phyloP scores from a whole-genome alignment of 2,113 vertebrate genomes.

The Chinchilla lanigera region DNA sequence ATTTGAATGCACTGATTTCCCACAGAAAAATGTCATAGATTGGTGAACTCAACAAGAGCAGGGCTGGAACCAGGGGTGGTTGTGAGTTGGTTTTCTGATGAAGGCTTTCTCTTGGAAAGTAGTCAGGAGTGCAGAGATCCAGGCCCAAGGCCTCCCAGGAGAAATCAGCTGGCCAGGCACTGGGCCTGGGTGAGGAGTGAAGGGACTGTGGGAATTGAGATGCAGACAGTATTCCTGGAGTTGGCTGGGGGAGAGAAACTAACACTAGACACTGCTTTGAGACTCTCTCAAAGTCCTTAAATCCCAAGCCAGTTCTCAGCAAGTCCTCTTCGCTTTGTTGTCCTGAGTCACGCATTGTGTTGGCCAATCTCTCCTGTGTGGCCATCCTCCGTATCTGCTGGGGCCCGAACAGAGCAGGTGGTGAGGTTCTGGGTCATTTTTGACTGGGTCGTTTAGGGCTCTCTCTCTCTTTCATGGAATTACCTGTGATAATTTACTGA shows the following conservation, averaged over 20 bases:
- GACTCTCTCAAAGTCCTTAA: not conserved
- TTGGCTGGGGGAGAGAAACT: not conserved
- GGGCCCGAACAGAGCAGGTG: not conserved
- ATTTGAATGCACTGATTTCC: not conserved
- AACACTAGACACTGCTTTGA: not conserved
- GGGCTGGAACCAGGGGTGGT: not conserved
- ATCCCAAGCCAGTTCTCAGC: not conserved
- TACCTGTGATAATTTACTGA: not conserved
- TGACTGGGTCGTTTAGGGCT: not conserved
- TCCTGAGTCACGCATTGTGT: not conserved
- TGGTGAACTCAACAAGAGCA: not conserved
- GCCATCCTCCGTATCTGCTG: not conserved
- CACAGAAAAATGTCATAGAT: not conserved
- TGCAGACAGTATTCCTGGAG: not conserved
- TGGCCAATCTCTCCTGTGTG: not conserved
- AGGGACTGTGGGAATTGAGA: not conserved
- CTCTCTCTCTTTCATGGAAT: not conserved
- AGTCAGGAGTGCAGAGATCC: not conserved
- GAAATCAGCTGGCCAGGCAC: not conserved
- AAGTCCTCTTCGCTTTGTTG: not conserved
- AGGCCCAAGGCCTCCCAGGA: not conserved
- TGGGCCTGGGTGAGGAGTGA: not conserved
- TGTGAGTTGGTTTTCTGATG: slow-evolving; percentile 9
- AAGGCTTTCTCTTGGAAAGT: not conserved
- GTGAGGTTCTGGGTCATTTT: not conserved